A percentile compares a stretch with the other conserved stretches of the same genome.
These are phyloP conservation scores for Tenebrio molitor DNA, from an alignment of 1,140 invertebrate genomes.

Conservation along the genomic window DNA sequence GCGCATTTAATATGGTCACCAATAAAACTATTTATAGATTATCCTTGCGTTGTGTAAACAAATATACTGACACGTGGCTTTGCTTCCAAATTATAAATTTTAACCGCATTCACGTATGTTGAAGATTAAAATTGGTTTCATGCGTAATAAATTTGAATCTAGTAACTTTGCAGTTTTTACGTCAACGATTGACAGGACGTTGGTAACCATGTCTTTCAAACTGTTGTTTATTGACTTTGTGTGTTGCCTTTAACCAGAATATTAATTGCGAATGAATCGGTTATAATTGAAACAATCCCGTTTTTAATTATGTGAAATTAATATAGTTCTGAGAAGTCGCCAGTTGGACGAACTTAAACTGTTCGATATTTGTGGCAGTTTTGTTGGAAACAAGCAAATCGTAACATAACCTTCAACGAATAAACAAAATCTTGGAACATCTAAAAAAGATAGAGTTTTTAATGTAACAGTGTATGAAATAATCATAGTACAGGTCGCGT, in stretches of 20 bases:
- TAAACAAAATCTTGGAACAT: conserved; percentile 25
- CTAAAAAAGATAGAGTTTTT: conserved; percentile 15
- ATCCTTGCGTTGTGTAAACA: no score
- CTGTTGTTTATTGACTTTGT: conserved; percentile 40
- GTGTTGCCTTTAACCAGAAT: background rate
- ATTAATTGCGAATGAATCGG: background rate
- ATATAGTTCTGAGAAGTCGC: no score
- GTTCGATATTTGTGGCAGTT: background rate
- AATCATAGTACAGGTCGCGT: background rate
- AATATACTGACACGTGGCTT: no score
- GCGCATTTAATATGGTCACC: conserved; percentile 1
- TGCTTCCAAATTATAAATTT: no score
- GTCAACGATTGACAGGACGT: background rate
- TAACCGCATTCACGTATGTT: no score
- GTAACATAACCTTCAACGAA: background rate
- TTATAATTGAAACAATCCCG: background rate
- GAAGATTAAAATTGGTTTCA: no score
- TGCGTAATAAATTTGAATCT: no score
- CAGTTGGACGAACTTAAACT: background rate
- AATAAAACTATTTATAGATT: no score
- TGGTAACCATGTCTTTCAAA: background rate
- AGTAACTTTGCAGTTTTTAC: no score
- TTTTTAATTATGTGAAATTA: background rate
- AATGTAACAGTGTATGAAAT: background rate
- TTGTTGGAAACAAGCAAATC: background rate